Evolutionary conservation across 2,797 vertebrate species (phyloP).

Genomic region (Aldrovandia affinis): DNA sequence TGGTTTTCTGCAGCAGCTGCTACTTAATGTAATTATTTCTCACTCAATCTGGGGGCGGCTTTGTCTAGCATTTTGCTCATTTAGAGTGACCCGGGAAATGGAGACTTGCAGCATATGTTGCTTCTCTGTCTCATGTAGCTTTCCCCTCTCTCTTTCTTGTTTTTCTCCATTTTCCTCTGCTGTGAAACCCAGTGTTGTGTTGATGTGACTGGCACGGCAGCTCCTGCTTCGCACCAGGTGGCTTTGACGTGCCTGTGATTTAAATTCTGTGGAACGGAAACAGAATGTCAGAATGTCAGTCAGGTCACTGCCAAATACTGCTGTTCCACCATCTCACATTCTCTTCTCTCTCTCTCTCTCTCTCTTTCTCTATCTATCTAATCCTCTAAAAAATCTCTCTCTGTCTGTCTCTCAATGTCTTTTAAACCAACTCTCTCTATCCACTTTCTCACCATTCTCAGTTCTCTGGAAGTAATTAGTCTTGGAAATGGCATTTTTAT

Average conservation of each 20-base stretch:
- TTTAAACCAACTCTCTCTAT: conserved; percentile 28
- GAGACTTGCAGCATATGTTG: conserved; percentile 42
- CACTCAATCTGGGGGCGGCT: conserved; percentile 58
- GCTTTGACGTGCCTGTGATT: not conserved
- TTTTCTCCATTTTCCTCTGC: not conserved
- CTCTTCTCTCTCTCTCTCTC: not conserved
- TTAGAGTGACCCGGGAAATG: conserved; percentile 8
- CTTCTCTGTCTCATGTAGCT: not conserved
- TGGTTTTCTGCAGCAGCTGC: conserved; percentile 68
- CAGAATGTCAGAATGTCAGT: conserved; percentile 1
- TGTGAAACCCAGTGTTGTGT: not conserved
- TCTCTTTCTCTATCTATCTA: conserved; percentile 24
- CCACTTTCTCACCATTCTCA: conserved; percentile 29
- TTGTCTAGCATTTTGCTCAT: conserved; percentile 47
- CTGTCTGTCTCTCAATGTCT: conserved; percentile 5
- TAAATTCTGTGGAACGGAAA: not conserved
- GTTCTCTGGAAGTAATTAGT: conserved; percentile 65
- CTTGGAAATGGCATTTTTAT: conserved; percentile 69
- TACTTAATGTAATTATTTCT: conserved; percentile 74
- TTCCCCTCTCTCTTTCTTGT: not conserved
- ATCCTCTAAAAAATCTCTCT: too few relatives aligned
- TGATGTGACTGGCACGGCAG: not conserved
- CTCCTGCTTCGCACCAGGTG: not conserved
- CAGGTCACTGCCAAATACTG: not conserved
- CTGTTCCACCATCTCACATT: not conserved